Conservation (phyloP, 1,140 invertebrate genomes). For the Lerema accius region DNA sequence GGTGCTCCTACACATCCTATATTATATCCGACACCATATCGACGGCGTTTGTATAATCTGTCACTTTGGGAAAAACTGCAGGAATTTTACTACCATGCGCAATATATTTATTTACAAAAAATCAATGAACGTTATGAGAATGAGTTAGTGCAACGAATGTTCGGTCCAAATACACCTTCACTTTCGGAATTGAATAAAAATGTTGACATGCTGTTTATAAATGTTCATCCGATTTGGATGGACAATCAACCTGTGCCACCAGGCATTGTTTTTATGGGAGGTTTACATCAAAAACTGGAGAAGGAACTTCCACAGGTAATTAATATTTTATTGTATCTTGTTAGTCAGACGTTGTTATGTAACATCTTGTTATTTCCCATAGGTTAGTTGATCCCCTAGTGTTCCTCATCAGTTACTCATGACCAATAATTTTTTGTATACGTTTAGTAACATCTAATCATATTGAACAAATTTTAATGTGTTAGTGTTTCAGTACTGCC, state of each 20-base stretch:
- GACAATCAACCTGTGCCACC: slow-evolving; percentile 75
- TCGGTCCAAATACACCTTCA: slow-evolving; percentile 65
- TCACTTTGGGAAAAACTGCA: slow-evolving; percentile 7
- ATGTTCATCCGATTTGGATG: slow-evolving; percentile 76
- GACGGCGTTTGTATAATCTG: slow-evolving; percentile 4
- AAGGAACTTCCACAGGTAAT: slow-evolving; percentile 56
- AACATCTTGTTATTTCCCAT: no score
- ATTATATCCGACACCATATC: neutral
- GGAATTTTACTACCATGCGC: neutral
- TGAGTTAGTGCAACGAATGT: slow-evolving; percentile 47
- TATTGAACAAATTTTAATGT: no score
- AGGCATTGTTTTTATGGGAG: slow-evolving; percentile 77
- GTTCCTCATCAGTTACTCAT: no score
- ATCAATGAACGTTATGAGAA: slow-evolving; percentile 17
- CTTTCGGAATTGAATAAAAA: slow-evolving; percentile 74
- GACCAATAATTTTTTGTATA: no score
- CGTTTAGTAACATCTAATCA: no score
- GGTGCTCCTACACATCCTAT: slow-evolving; percentile 30
- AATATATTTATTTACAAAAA: neutral
- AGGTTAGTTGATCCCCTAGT: no score
- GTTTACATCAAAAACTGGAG: slow-evolving; percentile 74
- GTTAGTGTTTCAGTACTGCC: no score
- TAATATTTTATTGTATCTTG: no score
- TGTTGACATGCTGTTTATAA: slow-evolving; percentile 82
- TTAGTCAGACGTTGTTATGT: no score